Evolutionary conservation across 35 echinoderm and acorn worm genomes (phyloP).

Genomic region (Amphiura filiformis): DNA sequence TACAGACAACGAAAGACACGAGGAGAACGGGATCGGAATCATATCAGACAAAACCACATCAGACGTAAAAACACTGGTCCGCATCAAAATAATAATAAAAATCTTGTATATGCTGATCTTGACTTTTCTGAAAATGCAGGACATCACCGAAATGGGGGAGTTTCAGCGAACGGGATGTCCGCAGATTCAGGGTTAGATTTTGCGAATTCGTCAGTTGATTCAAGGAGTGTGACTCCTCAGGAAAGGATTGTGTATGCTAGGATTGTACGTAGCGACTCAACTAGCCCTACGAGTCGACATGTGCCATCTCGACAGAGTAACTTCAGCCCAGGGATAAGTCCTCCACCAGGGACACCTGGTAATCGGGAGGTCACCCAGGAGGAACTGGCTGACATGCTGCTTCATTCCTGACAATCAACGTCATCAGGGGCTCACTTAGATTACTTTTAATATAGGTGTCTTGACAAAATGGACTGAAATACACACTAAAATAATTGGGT

Average conservation of each 20-base stretch:
- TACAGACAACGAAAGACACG: conserved; percentile 20
- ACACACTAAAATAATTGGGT: too few relatives aligned
- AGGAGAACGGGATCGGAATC: background rate
- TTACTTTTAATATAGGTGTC: too few relatives aligned
- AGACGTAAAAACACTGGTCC: background rate
- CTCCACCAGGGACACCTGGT: background rate
- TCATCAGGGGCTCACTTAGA: background rate
- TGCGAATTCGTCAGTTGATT: conserved; percentile 19
- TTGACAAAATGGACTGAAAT: too few relatives aligned
- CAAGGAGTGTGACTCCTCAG: conserved; percentile 17
- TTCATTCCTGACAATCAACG: background rate
- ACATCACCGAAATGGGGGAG: background rate
- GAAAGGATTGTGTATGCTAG: conserved; percentile 17
- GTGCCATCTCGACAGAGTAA: background rate
- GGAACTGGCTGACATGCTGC: background rate
- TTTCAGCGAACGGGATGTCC: background rate
- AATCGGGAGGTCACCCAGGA: background rate
- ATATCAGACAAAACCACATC: background rate
- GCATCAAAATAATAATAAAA: background rate
- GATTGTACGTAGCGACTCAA: background rate
- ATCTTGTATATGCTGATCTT: background rate
- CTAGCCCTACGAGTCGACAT: background rate
- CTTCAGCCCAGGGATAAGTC: background rate
- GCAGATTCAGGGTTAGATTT: conserved; percentile 35
- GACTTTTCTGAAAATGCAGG: background rate